These are phyloP conservation scores for Astreopora myriophthalma DNA, from an alignment of 64 coral and sea anemone species.

Conservation along the genomic window DNA sequence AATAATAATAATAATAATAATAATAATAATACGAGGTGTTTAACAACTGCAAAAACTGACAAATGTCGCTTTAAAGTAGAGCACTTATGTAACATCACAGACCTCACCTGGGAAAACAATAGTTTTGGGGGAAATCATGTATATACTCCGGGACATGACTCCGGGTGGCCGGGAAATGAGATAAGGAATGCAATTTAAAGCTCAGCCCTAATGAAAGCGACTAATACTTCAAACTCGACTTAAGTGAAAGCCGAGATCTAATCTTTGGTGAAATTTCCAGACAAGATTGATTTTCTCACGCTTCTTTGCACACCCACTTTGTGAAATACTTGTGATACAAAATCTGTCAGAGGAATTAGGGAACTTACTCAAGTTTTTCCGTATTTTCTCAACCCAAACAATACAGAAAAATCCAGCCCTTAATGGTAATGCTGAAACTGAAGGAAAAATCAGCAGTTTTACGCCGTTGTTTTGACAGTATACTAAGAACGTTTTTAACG, in stretches of 20 bases:
- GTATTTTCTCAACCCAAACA: not conserved
- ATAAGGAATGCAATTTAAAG: not conserved
- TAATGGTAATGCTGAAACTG: not conserved
- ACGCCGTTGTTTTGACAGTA: too few relatives aligned
- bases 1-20: too few relatives aligned
- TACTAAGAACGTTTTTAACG: too few relatives aligned
- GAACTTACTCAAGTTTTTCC: not conserved
- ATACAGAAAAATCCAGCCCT: not conserved
- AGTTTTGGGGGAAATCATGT: too few relatives aligned
- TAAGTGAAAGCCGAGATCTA: not conserved
- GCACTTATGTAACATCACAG: too few relatives aligned
- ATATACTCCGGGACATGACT: too few relatives aligned
- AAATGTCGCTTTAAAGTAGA: too few relatives aligned
- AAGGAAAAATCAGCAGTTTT: not conserved
- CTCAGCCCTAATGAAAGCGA: not conserved
- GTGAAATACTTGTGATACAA: not conserved
- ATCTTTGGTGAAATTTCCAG: not conserved
- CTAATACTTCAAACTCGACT: not conserved
- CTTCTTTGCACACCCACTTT: not conserved
- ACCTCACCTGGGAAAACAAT: too few relatives aligned
- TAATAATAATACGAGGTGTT: too few relatives aligned
- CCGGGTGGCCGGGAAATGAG: too few relatives aligned
- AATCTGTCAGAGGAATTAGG: not conserved
- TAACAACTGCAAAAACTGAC: too few relatives aligned
- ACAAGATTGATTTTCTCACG: not conserved